A percentile compares a stretch with the other conserved stretches of the same genome.
Conservation (phyloP, 2,888 invertebrate genomes). For the Sericinus montela region DNA sequence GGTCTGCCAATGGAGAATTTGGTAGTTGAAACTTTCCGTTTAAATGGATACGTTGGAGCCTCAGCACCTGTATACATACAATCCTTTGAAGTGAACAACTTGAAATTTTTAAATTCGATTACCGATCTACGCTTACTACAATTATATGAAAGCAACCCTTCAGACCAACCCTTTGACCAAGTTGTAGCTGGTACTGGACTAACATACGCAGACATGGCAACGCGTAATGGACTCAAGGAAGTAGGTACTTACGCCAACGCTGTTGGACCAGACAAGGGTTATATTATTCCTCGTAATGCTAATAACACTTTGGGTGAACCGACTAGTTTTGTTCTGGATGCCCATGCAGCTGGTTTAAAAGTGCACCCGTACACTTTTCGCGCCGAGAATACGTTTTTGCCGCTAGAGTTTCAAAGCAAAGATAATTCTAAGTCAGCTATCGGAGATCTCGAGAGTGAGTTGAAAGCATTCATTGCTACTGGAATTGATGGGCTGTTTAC, state of each 20-base stretch:
- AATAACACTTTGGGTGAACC: slow-evolving; percentile 43
- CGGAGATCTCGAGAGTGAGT: slow-evolving; percentile 53
- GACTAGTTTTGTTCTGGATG: slow-evolving; percentile 54
- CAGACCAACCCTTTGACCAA: slow-evolving; percentile 55
- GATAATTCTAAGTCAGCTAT: slow-evolving; percentile 39
- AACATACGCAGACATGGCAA: slow-evolving; percentile 62
- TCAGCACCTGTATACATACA: slow-evolving; percentile 60
- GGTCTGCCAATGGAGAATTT: slow-evolving; percentile 57
- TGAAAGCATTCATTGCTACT: slow-evolving; percentile 47
- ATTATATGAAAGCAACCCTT: slow-evolving; percentile 36
- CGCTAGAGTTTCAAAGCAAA: slow-evolving; percentile 48
- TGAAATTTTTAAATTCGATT: slow-evolving; percentile 53
- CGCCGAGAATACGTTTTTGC: slow-evolving; percentile 57
- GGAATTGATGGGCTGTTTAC: slow-evolving; percentile 66
- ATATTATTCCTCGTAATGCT: slow-evolving; percentile 54
- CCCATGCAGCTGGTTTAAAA: slow-evolving; percentile 59
- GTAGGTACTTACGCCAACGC: slow-evolving; percentile 62
- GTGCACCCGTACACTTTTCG: slow-evolving; percentile 69
- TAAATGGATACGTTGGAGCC: slow-evolving; percentile 50
- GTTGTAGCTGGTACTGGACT: slow-evolving; percentile 39
- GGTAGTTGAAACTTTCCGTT: slow-evolving; percentile 53
- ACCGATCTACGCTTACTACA: slow-evolving; percentile 59
- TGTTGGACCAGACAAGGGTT: slow-evolving; percentile 62
- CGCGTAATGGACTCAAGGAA: slow-evolving; percentile 53
- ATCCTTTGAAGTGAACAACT: slow-evolving; percentile 65